Base-by-base conservation (phyloP, 1,140 invertebrate genomes). In the Drosophila repleta region DNA sequence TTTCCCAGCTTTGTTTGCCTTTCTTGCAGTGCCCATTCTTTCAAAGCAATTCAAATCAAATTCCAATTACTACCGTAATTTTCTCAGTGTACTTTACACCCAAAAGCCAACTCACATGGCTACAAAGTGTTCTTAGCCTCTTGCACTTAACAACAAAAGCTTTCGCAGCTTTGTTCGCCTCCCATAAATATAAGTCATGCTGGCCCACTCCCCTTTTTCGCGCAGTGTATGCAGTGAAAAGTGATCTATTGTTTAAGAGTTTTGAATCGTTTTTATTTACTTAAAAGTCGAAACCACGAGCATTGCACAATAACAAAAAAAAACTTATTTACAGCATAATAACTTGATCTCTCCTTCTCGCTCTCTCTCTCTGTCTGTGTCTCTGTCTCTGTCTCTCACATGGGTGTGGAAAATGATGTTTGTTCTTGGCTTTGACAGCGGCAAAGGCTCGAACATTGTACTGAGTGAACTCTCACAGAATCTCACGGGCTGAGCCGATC, bases 231-330 rank as follows among this genome's bases (percentile, higher is more conserved):
- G 8, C 7, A 11, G 2, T 32, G 10, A 41, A 61, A 60, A 61
- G 11, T n/a, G 26, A 58, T 15, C 17, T n/a, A 48, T 55, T 67
- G 48, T 61, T 67, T 66, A 52, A 45, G 45, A 32, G 6, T 49
- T 64, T 60, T 51, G 24, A 74, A 73, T 68, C 58, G 67, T 79
- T 53, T 80, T 85, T 85, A 87, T 87, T 82, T 69, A 82, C 78
- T 81, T 61, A 43, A 17, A 65, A 73, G 48, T 82, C 56, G 64
- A 87, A 87, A 74, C 74, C 70, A 67, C 76, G 39, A 62, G 63
- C 76, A 66, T 61, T 67, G 74, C 67, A 82, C 65, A 62, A 45
- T 67, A 78, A 64, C 53, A 61, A 75, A 78, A 66, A 81, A 81
- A 67, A 64, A 58, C 72, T 67, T 71, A 73, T 37, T n/a, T 65